Evolutionary conservation across 2,113 vertebrate genomes (phyloP).

Genomic region (Bubo bubo): DNA sequence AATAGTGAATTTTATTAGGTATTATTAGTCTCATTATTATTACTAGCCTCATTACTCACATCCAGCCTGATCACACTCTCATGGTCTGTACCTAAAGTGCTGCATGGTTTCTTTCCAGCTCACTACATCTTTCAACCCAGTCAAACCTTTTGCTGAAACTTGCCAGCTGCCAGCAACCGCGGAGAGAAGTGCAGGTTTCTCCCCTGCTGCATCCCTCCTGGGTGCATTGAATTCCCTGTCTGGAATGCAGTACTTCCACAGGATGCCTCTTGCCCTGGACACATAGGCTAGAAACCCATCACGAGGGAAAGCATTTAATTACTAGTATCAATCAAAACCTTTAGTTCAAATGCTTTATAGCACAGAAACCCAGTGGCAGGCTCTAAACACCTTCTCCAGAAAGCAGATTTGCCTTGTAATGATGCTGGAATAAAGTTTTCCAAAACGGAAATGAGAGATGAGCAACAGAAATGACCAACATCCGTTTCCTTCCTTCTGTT

Average conservation of each 20-base stretch:
- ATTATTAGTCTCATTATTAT: background rate
- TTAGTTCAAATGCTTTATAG: background rate
- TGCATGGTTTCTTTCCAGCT: background rate
- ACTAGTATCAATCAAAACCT: background rate
- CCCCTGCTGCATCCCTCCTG: rapidly evolving
- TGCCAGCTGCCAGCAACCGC: background rate
- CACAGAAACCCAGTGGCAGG: background rate
- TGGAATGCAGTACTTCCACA: background rate
- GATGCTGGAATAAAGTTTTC: background rate
- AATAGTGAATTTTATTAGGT: background rate
- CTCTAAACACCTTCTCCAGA: background rate
- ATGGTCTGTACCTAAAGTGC: background rate
- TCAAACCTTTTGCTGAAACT: background rate
- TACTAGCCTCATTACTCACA: background rate
- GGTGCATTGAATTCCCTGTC: background rate
- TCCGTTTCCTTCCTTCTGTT: background rate
- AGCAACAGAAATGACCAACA: background rate
- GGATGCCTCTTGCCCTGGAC: background rate
- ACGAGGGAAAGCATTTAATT: background rate
- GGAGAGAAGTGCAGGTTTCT: background rate
- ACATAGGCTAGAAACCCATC: background rate
- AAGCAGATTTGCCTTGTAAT: background rate
- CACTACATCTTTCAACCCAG: background rate
- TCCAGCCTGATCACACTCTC: background rate
- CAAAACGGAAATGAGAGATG: background rate